Base-by-base conservation (phyloP, 2,113 vertebrate genomes). In the Heliornis fulica region DNA sequence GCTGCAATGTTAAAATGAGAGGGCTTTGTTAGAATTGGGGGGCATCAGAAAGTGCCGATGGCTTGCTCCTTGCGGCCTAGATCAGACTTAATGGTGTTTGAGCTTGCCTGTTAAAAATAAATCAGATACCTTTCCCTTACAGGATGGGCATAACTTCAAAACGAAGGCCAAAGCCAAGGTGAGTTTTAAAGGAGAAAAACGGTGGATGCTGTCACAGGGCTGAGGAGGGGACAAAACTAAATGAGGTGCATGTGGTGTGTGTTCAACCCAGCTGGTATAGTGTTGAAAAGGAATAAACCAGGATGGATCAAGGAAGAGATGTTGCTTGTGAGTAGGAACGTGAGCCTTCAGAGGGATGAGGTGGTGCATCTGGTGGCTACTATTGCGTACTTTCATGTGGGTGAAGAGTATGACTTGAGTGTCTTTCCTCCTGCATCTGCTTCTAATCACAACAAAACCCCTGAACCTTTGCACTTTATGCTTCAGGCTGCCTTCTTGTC, bases 41-140 rank as follows among this genome's bases (percentile, higher is more conserved):
- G 10, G 5, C 40, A 26, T 22, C 18, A 60, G 18, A 76, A 84
- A n/a, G 14, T 31, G 43, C 29, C 34, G 20, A 9, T 13, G 41
- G 31, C 26, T 48, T 79, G 45, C 41, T 93, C 25, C 48, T n/a
- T 65, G 28, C 11, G 61, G 36, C 40, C 65, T 59, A 22, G 10
- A 51, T 63, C 60, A 51, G 61, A n/a, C 31, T 79, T 56, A 14
- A 0, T 1, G 15, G 16, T 56, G 15, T 66, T 70, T 63, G 51
- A 82, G 16, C 14, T 82, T 79, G 38, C 11, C 3, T 75, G 43
- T 56, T 79, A 51, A 84, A 76, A 94, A 54, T 45, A 71, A 66
- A 66, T 22, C 1, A 0, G 25, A 1, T 54, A 6, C 28, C 15
- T 61, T 26, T 66, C 45, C 31, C 28, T 69, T 64, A 54, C 13